Conservation (phyloP, 2,113 vertebrate genomes). For the Hippocampus mohnikei region DNA sequence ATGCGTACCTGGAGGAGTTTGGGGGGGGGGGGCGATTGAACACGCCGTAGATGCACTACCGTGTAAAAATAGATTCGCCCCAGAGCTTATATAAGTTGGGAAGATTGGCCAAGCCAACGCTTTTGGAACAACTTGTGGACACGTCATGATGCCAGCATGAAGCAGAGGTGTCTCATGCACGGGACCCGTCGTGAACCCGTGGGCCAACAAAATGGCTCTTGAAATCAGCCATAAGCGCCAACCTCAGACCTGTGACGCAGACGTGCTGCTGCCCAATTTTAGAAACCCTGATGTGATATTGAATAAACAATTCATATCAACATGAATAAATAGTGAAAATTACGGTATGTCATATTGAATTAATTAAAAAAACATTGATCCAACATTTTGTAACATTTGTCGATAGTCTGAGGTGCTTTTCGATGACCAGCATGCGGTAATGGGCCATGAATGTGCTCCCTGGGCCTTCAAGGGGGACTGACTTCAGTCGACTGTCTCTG, state of each 20-base stretch:
- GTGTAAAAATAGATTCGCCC: slow-evolving; percentile 22
- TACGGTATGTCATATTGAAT: too few relatives aligned
- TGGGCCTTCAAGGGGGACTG: too few relatives aligned
- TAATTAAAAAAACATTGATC: too few relatives aligned
- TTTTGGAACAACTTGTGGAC: slow-evolving; percentile 23
- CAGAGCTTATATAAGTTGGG: slow-evolving; percentile 33
- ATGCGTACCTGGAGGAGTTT: slow-evolving; percentile 42
- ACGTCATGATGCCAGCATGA: background rate
- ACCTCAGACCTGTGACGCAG: background rate
- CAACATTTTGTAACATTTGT: too few relatives aligned
- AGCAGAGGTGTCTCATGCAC: background rate
- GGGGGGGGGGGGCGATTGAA: slow-evolving; percentile 16
- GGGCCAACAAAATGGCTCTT: background rate
- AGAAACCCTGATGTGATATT: background rate
- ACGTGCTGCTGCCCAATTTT: background rate
- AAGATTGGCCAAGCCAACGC: background rate
- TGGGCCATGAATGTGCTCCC: too few relatives aligned
- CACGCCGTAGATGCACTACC: background rate
- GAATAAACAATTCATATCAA: too few relatives aligned
- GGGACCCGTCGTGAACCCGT: background rate
- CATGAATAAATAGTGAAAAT: too few relatives aligned
- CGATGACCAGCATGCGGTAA: too few relatives aligned
- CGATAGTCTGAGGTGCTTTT: too few relatives aligned
- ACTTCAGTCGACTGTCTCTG: too few relatives aligned
- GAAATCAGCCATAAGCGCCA: background rate